Evolutionary conservation across 2,888 invertebrate species (phyloP), one percentile per base, ranked within the genome.

Genomic region (Leptinotarsa haldemani): DNA sequence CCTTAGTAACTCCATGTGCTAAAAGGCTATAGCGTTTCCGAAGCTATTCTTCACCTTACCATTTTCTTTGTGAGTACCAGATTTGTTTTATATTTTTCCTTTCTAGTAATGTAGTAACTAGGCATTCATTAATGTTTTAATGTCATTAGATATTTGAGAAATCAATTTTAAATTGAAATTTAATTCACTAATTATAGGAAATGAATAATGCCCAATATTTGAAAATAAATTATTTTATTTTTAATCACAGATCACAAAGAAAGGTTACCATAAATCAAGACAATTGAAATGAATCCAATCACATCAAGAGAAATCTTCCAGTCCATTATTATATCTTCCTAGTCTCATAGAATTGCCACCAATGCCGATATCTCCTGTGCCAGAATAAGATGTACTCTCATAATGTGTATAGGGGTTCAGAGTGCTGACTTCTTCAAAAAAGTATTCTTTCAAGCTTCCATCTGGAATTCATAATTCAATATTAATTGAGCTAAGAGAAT

Each of bases 401-500:
- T 80, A 81, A 25, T 71, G 69, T 4, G 80, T 80, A 52, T 77
- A 71, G 7, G 77, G 79, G 69, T 77, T 72, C 48, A 79, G 46
- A 22, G 74, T 65, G 52, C 78, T 81, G 12, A 65, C 65, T 70
- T 81, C 81, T 70, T 80, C 74, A 52, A 78, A 79, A 52, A 77
- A 79, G 53, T 80, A 80, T 18, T 80, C 80, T 48, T 79, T 81
- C 22, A 81, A 22, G 52, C 76, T 78, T 15, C 73, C 76, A 73
- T 78, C 81, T 81, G 70, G 64, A 73, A 58, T 67, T 47, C 20
- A 3, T 50, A 40, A 40, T 40, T 9, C 2, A 40, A 40, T 40
- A 40, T 40, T 40, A 40, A 40, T 40, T 40, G 9, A 9, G 30
- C 30, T 40, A 40, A 9, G 30, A 40, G 2, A 40, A 40, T 40